Evolutionary conservation across 37 sponge, comb jelly and placozoan species (phyloP), one percentile per base, ranked within the genome.

Genomic region (Halisarca cf. caerulea): DNA sequence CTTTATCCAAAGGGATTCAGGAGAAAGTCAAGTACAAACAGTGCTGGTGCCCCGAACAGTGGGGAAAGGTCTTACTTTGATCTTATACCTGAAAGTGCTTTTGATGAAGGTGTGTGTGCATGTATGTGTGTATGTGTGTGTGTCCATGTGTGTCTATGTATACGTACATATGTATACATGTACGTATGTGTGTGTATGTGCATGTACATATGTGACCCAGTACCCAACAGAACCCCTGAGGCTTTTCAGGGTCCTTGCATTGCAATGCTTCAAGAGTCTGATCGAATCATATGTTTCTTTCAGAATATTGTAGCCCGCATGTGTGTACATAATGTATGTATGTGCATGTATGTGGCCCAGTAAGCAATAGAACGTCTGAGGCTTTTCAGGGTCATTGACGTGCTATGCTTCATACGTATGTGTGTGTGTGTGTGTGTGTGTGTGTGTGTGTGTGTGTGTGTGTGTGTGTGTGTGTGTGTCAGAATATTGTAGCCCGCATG

Each of bases 31-130:
- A 74, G 77, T 74, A 74, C 43, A 41, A 74, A 3, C 45, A 74
- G 77, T 74, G 77, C 45, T 17, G 77, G 69, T 18, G 69, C 24
- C 17, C 77, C 42, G 1, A 74, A 74, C 11, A 74, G 77, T 43
- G 77, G 42, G 42, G 77, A 43, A 44, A 41, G 77, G 41, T 30
- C 64, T 15, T 74, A 74, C 6, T 43, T 44, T 23, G 77, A 74
- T 8, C 77, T 74, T n/a, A 40, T 74, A 15, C 77, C 44, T 40
- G 77, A 74, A 14, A 44, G 77, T 34, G 15, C 35, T 30, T 68
- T 28, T 40, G 42, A 74, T 74, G 77, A 74, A 74, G 77, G 77
- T 74, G 24, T 36, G 45, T 40, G 41, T 71, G 37, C 32, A 32
- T 71, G 37, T 71, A 18, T 37, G 37, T 71, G 41, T 71, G 73